Evolutionary conservation across 2,113 vertebrate species (phyloP), one percentile per base, ranked within the genome.

Genomic region (Uria lomvia): DNA sequence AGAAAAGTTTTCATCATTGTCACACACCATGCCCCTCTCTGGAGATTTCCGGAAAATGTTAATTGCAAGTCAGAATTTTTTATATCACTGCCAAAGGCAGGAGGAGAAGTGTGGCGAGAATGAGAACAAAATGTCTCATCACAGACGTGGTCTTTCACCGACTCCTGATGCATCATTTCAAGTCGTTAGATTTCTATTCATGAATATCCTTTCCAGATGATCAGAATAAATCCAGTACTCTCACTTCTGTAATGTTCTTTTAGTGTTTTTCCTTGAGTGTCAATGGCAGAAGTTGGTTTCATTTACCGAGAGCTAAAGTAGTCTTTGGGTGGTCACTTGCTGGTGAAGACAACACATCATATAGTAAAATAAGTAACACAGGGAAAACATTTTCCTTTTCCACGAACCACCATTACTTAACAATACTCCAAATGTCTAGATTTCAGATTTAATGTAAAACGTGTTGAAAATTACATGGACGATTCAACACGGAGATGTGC

Each of bases 121-220:
- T 26, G 45, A 73, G 71, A 55, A 70, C 49, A 73, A 72, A 66
- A 36, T 19, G 12, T 80, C 38, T 82, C 45, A 16, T 68, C 52
- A n/a, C 32, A 58, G 32, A 24, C 58, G 4, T 22, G 30, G 19
- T 26, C 80, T 40, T 72, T 72, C 38, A 19, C 2, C 1, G 0
- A 32, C n/a, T 91, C 38, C 80, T 85, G 73, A 66, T 52, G 2
- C 13, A 27, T 67, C 4, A 15, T 71, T 67, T 74, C 26, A 5
- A 66, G 50, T 42, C 2, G 2, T 56, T 79, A 13, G 0, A 16
- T 68, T 71, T 92, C 73, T 8, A 3, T 56, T 60, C 0, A 0
- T 67, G 55, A 74, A 14, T 59, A n/a, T 58, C 72, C 40, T 72
- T 90, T 81, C 42, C 43, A 34, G 83, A 21, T 34, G 42, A 56